Evolutionary conservation across 2,113 vertebrate genomes (phyloP), one percentile per base, ranked within the genome.

Genomic region (Euleptes europaea): DNA sequence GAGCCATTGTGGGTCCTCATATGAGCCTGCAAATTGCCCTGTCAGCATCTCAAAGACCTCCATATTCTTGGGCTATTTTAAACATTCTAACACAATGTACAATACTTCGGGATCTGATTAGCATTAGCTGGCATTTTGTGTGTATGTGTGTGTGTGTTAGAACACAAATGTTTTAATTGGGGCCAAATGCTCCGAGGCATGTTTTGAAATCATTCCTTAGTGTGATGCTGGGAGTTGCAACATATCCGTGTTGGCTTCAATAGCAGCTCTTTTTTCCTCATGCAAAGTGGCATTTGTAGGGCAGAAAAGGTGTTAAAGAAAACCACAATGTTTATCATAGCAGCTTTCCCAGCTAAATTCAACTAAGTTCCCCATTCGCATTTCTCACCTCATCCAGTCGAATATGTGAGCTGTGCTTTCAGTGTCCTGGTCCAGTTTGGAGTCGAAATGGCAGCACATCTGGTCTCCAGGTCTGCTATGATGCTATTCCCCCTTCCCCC

Each of bases 141-240:
- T 63, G 23, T 89, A 35, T 82, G 86, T 88, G 17, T 57, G 54
- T 57, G 54, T 89, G 40, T 82, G 86, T 72, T 79, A 9, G 3
- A 83, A 86, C 82, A 78, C 80, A 92, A 93, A 82, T 88, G 31
- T 33, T 76, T 17, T 94, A 77, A 72, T 70, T 93, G 84, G 91
- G 54, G 83, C 12, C 92, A 74, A 89, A 72, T 89, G 83, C 92
- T 92, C 28, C 21, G 82, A 91, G 47, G 26, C 49, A 66, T 88
- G 47, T 83, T 93, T 92, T 5, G 75, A 70, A 93, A 86, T 19
- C 5, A 15, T 87, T 86, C 84, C 86, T 66, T 88, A 84, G 65
- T 35, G 12, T 77, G 19, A 5, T 81, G 72, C 84, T 88, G 95
- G 85, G 83, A 92, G 70, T 85, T 93, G 23, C 38, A 51, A 78